Base-by-base conservation (phyloP, 2,113 vertebrate genomes). In the Pantherophis guttatus region DNA sequence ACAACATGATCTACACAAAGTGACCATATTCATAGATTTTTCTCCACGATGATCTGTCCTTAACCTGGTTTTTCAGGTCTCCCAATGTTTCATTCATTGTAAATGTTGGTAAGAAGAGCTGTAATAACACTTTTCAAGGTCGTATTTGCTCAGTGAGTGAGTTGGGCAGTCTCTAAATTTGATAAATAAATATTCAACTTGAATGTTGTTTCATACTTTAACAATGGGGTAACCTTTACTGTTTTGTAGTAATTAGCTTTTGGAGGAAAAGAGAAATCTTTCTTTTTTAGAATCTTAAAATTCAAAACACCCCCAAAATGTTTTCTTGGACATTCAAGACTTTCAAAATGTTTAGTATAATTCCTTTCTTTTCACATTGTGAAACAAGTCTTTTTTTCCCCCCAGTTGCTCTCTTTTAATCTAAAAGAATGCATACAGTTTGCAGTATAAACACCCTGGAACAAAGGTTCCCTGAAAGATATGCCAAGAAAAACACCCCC, bases 361-460 rank as follows among this genome's bases (percentile, higher is more conserved):
- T 6, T 92, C 6, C 52, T 5, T 10, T 21, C 50, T 58, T 70
- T 90, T 89, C 90, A 4, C 10, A 13, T 93, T 86, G 39, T 87
- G 91, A 48, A 33, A 91, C 93, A 39, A 90, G 53, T 88, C 59
- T 6, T 1, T 93, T 93, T 48, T 17, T 93, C 92, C 94, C 94
- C 94, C 91, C 94, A 96, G 94, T 70, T 93, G 88, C 91, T 95
- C 75, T 53, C 87, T 91, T 87, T 94, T 96, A 95, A 87, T 94
- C 88, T 90, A 89, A 95, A 93, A 57, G 48, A 92, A 90, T 94
- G 94, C 13, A 95, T 93, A 94, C 50, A 93, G 75, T 44, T 44
- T 92, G 89, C 88, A 90, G 57, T 59, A 91, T 81, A 94, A 96
- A 95, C 2, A 75, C 26, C 58, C 94, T 62, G 93, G 62, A 93